Conservation (phyloP, 1,140 invertebrate genomes). For the Matsumurasca onukii region DNA sequence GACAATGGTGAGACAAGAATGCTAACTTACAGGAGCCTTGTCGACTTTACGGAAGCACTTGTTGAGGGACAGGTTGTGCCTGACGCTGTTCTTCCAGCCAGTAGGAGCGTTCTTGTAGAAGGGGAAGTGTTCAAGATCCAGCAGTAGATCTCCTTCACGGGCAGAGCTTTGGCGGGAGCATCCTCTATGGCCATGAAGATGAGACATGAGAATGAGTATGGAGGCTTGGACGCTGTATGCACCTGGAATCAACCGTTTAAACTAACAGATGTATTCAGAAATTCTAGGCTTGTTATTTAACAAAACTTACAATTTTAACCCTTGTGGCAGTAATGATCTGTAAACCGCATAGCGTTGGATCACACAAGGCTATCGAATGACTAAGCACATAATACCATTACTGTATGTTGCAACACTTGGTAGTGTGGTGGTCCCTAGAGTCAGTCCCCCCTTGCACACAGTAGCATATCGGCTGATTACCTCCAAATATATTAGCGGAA, state of each 20-base stretch:
- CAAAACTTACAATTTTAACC: not conserved
- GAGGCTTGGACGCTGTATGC: slow-evolving; percentile 86
- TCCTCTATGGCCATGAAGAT: slow-evolving; percentile 98
- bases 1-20: too few species aligned
- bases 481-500: too few species aligned
- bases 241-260: too few species aligned
- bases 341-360: too few species aligned
- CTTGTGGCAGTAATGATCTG: too few species aligned
- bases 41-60: slow-evolving; percentile 97
- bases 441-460: too few species aligned
- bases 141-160: slow-evolving; percentile 96
- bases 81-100: slow-evolving; percentile 97
- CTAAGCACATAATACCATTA: not conserved
- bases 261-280: too few species aligned
- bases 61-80: slow-evolving; percentile 94
- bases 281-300: too few species aligned
- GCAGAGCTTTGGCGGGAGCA: slow-evolving; percentile 81
- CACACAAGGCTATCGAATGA: too few species aligned
- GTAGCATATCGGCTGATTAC: too few species aligned
- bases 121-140: slow-evolving; percentile 97
- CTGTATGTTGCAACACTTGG: slow-evolving; percentile 35
- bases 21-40: slow-evolving; percentile 81
- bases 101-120: slow-evolving; percentile 95
- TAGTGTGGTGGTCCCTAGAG: too few species aligned
- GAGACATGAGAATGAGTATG: slow-evolving; percentile 92